Evolutionary conservation across 1,140 invertebrate species (phyloP), one percentile per base, ranked within the genome.

Genomic region (Myzus persicae): DNA sequence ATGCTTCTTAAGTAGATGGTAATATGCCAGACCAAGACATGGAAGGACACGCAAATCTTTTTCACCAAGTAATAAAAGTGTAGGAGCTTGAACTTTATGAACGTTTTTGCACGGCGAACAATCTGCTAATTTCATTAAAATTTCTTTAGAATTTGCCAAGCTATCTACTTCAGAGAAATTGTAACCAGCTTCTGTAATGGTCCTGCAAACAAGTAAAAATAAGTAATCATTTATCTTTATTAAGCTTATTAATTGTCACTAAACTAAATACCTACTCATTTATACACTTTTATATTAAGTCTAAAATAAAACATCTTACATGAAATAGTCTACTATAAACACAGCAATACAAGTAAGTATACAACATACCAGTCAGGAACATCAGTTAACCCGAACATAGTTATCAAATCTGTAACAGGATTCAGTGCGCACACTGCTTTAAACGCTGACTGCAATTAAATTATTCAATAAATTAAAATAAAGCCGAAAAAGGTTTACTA

Each of bases 311-410:
- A 51, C 48, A 51, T 2, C 5, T 51, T 22, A 51, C 5, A 51
- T 7, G 48, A 24, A 51, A 51, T 11, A 51, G 20, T 51, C 22
- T 51, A 22, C 38, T 22, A 40, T 84, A 67, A 40, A 38, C 8
- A 38, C 6, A 24, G 40, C 22, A 38, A 48, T 48, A 38, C 42
- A 44, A 44, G 42, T 44, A 42, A 42, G 42, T 42, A 44, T 44
- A 76, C 59, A 84, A 94, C 96, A 96, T 95, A 97, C 98, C 98
- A 99, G 95, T 99, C 98, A 81, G 97, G 97, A 94, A 99, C 99
- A 95, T 99, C 98, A 81, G 97, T 96, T 22, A 96, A 96, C 38
- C 96, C 96, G 94, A 96, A 95, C 96, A 97, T 97, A 40, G 96
- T 95, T 8, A 96, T 95, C 88, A 98, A 95, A 95, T 98, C 97